Conservation (phyloP, 2,888 invertebrate species). For the Amiota communis region DNA sequence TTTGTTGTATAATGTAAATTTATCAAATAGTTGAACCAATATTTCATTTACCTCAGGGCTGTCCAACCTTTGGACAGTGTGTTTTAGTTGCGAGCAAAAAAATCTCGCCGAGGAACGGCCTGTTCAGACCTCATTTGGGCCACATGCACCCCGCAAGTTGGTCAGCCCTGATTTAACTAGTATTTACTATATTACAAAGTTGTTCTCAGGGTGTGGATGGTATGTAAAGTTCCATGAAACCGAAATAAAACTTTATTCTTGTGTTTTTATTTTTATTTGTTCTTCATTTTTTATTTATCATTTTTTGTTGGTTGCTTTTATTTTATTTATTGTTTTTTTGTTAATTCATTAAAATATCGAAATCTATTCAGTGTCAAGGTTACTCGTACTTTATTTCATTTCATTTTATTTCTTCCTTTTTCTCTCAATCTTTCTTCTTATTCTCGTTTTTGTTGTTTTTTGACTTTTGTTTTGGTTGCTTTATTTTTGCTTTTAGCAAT, state of each 20-base stretch:
- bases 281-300: background rate
- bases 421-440: conserved; percentile 40
- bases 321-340: conserved; percentile 22
- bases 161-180: too few relatives aligned
- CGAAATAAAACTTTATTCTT: background rate
- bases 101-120: too few relatives aligned
- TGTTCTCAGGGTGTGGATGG: too few relatives aligned
- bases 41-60: too few relatives aligned
- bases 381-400: conserved; percentile 35
- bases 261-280: background rate
- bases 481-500: conserved; percentile 33
- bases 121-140: too few relatives aligned
- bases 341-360: conserved; percentile 33
- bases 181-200: too few relatives aligned
- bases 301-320: background rate
- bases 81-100: too few relatives aligned
- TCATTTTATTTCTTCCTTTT: conserved; percentile 35
- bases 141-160: too few relatives aligned
- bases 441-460: conserved; percentile 38
- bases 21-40: too few relatives aligned
- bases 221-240: background rate
- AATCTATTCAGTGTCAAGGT: conserved; percentile 67
- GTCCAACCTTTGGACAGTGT: too few relatives aligned
- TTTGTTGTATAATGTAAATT: too few relatives aligned
- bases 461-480: conserved; percentile 11